phyloP scores from a whole-genome alignment of 2,888 invertebrate genomes.

The Ariolimax columbianus region DNA sequence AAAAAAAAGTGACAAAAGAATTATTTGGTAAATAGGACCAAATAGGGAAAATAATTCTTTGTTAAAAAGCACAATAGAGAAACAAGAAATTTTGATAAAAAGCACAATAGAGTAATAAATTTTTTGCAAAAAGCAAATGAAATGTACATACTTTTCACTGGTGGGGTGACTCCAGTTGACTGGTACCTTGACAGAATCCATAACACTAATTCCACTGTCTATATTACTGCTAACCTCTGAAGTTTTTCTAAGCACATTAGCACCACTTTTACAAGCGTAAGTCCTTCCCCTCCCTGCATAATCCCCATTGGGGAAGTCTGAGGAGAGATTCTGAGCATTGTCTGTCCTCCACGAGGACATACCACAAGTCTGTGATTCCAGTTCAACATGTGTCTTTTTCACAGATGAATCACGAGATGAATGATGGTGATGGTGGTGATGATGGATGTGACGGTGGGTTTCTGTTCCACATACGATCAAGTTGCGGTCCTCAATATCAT shows the following conservation, averaged over 20 bases:
- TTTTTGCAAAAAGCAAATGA: background rate
- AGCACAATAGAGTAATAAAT: too few species aligned
- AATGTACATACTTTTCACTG: constrained; percentile 73
- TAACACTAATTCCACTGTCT: constrained; percentile 78
- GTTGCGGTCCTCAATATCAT: constrained; percentile 81
- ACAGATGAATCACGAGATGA: constrained; percentile 80
- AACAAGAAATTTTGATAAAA: too few species aligned
- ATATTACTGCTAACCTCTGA: constrained; percentile 74
- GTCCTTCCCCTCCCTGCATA: constrained; percentile 60
- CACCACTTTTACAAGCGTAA: constrained; percentile 57
- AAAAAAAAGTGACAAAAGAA: too few species aligned
- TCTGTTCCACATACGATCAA: constrained; percentile 57
- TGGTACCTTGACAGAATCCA: constrained; percentile 79
- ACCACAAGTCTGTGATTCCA: constrained; percentile 67
- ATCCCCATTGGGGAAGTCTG: constrained; percentile 13
- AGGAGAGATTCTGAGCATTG: constrained; percentile 34
- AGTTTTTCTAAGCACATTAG: constrained; percentile 59
- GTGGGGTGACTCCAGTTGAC: constrained; percentile 64
- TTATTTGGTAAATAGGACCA: too few species aligned
- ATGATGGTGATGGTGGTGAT: constrained; percentile 78
- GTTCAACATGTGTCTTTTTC: constrained; percentile 65
- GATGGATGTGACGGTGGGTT: constrained; percentile 72
- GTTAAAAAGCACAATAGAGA: too few species aligned
- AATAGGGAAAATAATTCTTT: too few species aligned
- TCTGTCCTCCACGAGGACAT: constrained; percentile 60